These are phyloP conservation scores for Nudaria mundana DNA, from an alignment of 2,888 invertebrate species.

Conservation along the genomic window DNA sequence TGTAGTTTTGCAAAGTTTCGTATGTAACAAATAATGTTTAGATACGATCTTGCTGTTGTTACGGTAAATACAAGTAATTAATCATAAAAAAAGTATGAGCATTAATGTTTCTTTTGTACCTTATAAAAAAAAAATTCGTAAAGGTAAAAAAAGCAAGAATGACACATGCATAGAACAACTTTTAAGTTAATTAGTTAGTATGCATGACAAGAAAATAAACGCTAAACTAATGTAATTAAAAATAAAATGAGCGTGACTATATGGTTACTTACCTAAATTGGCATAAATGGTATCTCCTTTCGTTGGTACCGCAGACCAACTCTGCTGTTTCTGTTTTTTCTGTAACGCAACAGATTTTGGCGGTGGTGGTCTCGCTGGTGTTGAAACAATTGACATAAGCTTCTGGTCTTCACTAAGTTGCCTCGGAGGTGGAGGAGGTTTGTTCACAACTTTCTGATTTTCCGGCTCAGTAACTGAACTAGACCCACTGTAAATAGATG, in stretches of 20 bases:
- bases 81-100: neutral
- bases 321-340: constrained; percentile 81
- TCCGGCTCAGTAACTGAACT: constrained; percentile 65
- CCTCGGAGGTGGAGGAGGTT: constrained; percentile 91
- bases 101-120: neutral
- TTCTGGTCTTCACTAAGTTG: constrained; percentile 73
- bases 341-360: constrained; percentile 85
- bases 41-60: neutral
- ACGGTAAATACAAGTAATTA: neutral
- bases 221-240: too few relatives aligned
- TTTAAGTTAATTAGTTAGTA: too few relatives aligned
- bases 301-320: constrained; percentile 61
- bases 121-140: too few relatives aligned
- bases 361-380: constrained; percentile 87
- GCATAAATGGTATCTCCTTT: constrained; percentile 86
- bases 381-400: constrained; percentile 75
- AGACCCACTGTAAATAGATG: constrained; percentile 73
- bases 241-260: neutral
- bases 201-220: too few relatives aligned
- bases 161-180: too few relatives aligned
- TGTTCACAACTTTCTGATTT: constrained; percentile 68
- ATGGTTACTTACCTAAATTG: constrained; percentile 84
- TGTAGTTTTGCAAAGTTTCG: neutral
- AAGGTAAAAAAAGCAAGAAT: too few relatives aligned
- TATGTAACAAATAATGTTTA: neutral